phyloP scores from a whole-genome alignment of 1,140 invertebrate species.

The Solenopsis fugax region DNA sequence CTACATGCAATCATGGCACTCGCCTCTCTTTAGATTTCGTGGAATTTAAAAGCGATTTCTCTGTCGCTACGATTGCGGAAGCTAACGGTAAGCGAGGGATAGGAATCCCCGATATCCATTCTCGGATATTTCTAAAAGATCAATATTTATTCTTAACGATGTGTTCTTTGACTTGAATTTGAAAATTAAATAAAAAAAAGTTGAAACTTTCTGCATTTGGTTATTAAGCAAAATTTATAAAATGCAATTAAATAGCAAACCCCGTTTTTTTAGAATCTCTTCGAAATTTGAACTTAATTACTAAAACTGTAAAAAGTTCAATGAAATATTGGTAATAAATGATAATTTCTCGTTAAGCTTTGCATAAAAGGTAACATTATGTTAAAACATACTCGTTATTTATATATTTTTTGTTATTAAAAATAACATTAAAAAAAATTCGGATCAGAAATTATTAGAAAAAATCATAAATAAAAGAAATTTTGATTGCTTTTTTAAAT shows the following conservation, averaged over 20 bases:
- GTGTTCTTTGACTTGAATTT: too few species aligned
- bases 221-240: not conserved
- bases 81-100: not conserved
- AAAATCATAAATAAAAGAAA: not conserved
- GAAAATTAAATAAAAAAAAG: too few species aligned
- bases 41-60: slow-evolving; percentile 51
- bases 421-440: not conserved
- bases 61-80: slow-evolving; percentile 23
- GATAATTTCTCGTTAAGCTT: not conserved
- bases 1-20: slow-evolving; percentile 42
- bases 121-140: not conserved
- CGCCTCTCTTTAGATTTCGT: slow-evolving; percentile 40
- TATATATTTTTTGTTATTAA: not conserved
- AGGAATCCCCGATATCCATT: slow-evolving; percentile 17
- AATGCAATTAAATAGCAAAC: not conserved
- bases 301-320: not conserved
- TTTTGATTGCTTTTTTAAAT: not conserved
- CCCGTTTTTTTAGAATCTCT: not conserved
- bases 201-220: not conserved
- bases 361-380: not conserved
- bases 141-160: not conserved
- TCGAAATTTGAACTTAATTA: not conserved
- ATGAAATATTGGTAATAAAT: slow-evolving; percentile 24
- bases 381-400: not conserved
- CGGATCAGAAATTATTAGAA: not conserved